Base-by-base conservation (phyloP, 23 tunicate genomes). In the Halocynthia aurantium region DNA sequence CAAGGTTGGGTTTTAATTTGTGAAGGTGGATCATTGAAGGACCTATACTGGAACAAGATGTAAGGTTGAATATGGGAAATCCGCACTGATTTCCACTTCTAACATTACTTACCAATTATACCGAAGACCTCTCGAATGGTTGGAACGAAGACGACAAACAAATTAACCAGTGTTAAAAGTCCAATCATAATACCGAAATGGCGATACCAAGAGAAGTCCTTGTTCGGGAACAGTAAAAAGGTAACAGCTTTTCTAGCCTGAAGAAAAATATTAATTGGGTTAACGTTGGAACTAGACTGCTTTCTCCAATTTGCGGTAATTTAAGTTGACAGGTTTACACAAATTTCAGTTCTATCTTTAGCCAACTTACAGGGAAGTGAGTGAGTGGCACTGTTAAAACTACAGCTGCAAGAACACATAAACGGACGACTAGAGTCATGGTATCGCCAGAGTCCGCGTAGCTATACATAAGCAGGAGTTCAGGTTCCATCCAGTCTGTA, bases 171-270 rank as follows among this genome's bases (percentile, higher is more conserved):
- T 2, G 96, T 76, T 9, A 96, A 71, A 12, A 96, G 89, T 74
- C 81, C 77, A 11, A 76, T n/a, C 99, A 96, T 96, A 60, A 90
- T 82, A 50, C 96, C 99, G 52, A 96, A 70, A 70, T 96, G 99
- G 52, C 86, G 84, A 19, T 21, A n/a, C 99, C 99, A 96, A 15
- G 77, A 50, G 61, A 96, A 96, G 51, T 82, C 84, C 53, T 78
- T 75, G 53, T 89, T 63, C 7, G 96, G 96, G 66, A 89, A 96
- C 8, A 96, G 58, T 8, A 96, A 81, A 65, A 96, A 96, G 7
- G 92, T 89, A 50, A 96, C 66, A 9, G 99, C 99, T 82, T 96
- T 96, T 57, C 99, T 82, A 7, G 99, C 99, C 99, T 96, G 84
- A 7, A 68, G 62, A 52, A 62, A 51, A 51, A 5, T 11, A 13